Evolutionary conservation across 2,113 vertebrate genomes (phyloP).

Genomic region (Willisornis vidua): DNA sequence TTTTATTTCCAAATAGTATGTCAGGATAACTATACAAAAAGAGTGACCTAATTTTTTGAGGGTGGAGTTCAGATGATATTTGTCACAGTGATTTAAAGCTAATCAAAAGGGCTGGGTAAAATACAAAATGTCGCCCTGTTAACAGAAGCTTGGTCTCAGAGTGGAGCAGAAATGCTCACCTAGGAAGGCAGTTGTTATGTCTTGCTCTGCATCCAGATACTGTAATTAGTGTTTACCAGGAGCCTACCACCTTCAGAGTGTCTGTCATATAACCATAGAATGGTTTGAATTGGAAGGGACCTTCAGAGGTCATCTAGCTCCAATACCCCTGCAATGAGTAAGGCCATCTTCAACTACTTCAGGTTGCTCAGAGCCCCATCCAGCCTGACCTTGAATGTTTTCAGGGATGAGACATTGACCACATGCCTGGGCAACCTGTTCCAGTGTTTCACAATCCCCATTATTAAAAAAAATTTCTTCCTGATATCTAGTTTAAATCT

Average conservation of each 20-base stretch:
- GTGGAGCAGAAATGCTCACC: neutral
- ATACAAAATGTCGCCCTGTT: neutral
- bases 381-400: neutral
- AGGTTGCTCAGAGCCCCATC: neutral
- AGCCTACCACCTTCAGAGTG: neutral
- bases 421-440: neutral
- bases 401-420: too few species aligned
- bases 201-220: neutral
- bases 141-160: neutral
- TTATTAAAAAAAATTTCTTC: neutral
- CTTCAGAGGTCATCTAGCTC: neutral
- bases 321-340: neutral
- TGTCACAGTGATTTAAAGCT: neutral
- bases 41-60: neutral
- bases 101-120: neutral
- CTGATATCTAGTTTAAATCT: neutral
- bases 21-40: neutral
- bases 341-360: neutral
- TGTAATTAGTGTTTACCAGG: neutral
- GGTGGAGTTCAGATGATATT: neutral
- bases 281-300: neutral
- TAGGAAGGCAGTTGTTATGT: neutral
- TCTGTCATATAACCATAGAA: neutral
- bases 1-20: neutral
- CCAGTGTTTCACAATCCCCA: neutral